Evolutionary conservation across 2,888 invertebrate species (phyloP).

Genomic region (Lysandra bellargus): DNA sequence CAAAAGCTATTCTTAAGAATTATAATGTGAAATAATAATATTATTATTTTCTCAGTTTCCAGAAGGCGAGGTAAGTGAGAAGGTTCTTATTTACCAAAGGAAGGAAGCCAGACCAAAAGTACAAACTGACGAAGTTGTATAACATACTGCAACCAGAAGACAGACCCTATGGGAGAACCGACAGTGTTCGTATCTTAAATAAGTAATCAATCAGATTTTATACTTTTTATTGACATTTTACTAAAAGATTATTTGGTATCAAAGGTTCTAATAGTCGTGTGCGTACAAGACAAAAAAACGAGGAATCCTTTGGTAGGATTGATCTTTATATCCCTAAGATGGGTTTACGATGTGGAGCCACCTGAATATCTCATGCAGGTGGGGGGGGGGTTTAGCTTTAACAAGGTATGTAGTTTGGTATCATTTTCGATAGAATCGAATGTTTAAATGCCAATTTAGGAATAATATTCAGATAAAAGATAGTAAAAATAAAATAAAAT

Average conservation of each 20-base stretch:
- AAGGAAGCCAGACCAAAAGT: constrained; percentile 45
- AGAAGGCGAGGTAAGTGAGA: constrained; percentile 67
- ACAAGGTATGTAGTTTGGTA: too few species aligned
- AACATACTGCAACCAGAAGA: constrained; percentile 39
- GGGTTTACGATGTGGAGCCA: too few species aligned
- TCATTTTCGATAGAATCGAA: too few species aligned
- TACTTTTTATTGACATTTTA: constrained; percentile 17
- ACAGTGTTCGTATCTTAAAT: constrained; percentile 33
- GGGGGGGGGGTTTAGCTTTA: too few species aligned
- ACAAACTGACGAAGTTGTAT: constrained; percentile 52
- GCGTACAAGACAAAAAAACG: too few species aligned
- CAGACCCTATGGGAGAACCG: constrained; percentile 36
- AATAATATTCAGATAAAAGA: too few species aligned
- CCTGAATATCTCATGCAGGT: too few species aligned
- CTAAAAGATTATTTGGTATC: neutral
- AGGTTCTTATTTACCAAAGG: constrained; percentile 63
- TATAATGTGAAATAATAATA: neutral
- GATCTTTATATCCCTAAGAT: too few species aligned
- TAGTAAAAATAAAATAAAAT: too few species aligned
- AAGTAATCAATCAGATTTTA: constrained; percentile 28
- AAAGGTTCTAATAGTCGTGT: neutral
- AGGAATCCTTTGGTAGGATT: too few species aligned
- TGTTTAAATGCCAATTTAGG: too few species aligned
- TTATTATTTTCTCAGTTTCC: constrained; percentile 57
- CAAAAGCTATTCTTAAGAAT: too few species aligned